Evolutionary conservation across 2,888 invertebrate species (phyloP), one percentile per base, ranked within the genome.

Genomic region (Anthrax anthrax): DNA sequence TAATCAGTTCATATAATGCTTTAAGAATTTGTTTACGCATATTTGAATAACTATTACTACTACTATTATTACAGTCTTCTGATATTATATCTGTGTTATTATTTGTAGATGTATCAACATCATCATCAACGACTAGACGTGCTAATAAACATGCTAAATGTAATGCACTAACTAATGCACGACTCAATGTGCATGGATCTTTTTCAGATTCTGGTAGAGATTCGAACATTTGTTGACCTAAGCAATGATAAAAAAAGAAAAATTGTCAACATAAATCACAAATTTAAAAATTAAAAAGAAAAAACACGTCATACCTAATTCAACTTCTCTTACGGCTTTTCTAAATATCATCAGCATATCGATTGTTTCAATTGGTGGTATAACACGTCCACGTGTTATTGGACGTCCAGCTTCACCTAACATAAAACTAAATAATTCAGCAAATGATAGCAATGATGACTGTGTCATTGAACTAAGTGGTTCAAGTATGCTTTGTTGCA

Each of bases 381-480:
- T 84, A 51, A 81, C 75, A 47, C 83, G 77, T 40, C 83, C 80
- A 57, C 81, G 70, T 14, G 74, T 74, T 49, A 77, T 73, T 50
- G 80, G 80, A 41, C 82, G 74, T 27, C 82, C 82, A 44, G 85
- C 76, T 66, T 92, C 92, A 27, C 87, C 84, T 65, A 92, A 80
- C 89, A 96, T 92, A 67, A 91, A 94, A 49, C 84, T 84, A 68
- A 90, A 91, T 32, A 96, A 76, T 69, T 97, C 96, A 3, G 92
- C 89, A 69, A 96, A 96, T 56, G 91, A 90, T 62, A 91, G 81
- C 51, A 96, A 76, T 52, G 89, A 89, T 63, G 90, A 90, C 66
- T 94, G 92, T 13, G 95, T 95, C 81, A 94, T 87, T 23, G 90
- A 88, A 64, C 89, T 90, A 43, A 96, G 76, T 18, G 95, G 88